These are phyloP conservation scores for Xenopus borealis DNA, from an alignment of 2,113 vertebrate species.

Conservation along the genomic window DNA sequence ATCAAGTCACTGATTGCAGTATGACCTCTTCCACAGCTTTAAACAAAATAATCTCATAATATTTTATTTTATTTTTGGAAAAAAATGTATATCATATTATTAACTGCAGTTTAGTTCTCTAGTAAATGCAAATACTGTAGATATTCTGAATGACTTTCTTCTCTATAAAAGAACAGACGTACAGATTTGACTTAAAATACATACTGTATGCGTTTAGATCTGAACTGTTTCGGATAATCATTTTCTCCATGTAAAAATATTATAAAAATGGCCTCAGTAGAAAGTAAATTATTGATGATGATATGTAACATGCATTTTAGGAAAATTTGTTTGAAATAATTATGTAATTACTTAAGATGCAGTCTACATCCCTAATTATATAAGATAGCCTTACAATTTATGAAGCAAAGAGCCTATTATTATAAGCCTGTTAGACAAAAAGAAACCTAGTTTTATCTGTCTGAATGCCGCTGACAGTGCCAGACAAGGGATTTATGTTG, in stretches of 20 bases:
- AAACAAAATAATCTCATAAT: no score
- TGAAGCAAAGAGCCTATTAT: slow-evolving; percentile 12
- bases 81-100: no score
- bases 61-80: no score
- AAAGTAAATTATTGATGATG: slow-evolving; percentile 26
- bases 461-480: slow-evolving; percentile 1
- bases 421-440: slow-evolving; percentile 3
- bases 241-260: background rate
- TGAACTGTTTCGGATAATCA: no score
- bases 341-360: slow-evolving; percentile 13
- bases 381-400: slow-evolving; percentile 11
- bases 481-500: background rate
- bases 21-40: no score
- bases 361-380: slow-evolving; percentile 14
- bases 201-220: no score
- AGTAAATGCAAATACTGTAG: no score
- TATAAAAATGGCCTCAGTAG: background rate
- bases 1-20: no score
- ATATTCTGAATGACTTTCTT: no score
- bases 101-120: no score
- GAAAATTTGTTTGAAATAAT: slow-evolving; percentile 19
- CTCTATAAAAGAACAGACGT: no score
- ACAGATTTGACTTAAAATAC: no score
- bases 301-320: slow-evolving; percentile 9
- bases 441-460: background rate